A percentile compares a stretch with the other conserved stretches of the same genome.
These are phyloP conservation scores for Oenanthe oenanthe DNA, from an alignment of 2,113 vertebrate genomes.

Conservation along the genomic window DNA sequence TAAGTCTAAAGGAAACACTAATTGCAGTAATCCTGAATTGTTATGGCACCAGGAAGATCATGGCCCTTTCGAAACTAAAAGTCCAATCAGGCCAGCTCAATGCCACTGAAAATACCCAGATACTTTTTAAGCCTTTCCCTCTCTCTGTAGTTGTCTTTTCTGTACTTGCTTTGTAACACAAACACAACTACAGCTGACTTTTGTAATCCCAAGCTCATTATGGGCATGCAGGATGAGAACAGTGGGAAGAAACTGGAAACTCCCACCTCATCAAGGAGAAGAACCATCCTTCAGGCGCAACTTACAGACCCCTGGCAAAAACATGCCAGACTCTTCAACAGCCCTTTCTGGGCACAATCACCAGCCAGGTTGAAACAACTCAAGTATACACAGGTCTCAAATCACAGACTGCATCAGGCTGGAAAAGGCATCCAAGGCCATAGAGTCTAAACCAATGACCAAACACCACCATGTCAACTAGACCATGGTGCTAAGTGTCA, in stretches of 20 bases:
- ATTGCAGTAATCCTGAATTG: background rate
- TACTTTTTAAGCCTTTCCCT: background rate
- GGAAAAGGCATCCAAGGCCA: background rate
- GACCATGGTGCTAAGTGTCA: background rate
- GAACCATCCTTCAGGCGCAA: background rate
- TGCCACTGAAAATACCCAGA: fast-evolving
- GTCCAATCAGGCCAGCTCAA: background rate
- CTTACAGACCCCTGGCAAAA: background rate
- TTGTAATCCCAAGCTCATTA: fast-evolving
- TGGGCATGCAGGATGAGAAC: fast-evolving
- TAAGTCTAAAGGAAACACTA: background rate
- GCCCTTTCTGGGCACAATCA: background rate
- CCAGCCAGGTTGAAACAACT: too few relatives aligned
- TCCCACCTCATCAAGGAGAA: fast-evolving
- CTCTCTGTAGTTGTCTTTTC: background rate
- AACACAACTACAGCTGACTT: background rate
- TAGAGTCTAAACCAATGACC: background rate
- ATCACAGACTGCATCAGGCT: background rate
- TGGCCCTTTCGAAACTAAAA: fast-evolving
- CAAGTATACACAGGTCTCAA: fast-evolving
- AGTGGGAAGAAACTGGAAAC: background rate
- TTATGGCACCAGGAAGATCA: background rate
- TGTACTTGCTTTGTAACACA: background rate
- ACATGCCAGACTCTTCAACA: fast-evolving
- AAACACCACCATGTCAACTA: fast-evolving